phyloP scores from a whole-genome alignment of 2,888 invertebrate genomes.

The Macrosoma leucophasiata region DNA sequence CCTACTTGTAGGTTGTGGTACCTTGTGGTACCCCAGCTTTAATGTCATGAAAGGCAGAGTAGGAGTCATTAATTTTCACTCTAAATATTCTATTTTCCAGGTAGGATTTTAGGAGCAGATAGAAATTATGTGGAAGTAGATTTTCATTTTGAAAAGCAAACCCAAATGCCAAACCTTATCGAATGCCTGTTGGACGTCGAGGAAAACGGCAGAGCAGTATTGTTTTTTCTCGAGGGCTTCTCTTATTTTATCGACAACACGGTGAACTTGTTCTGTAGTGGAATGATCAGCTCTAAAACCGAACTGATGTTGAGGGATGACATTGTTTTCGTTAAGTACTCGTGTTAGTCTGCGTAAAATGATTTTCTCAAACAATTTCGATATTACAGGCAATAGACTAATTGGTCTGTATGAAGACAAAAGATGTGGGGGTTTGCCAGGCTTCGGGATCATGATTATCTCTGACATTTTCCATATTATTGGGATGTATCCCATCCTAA shows the following conservation, averaged over 20 bases:
- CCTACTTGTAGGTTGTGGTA: too few species aligned
- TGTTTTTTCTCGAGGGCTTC: slow-evolving; percentile 14
- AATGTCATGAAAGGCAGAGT: too few species aligned
- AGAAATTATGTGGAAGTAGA: slow-evolving; percentile 3
- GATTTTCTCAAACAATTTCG: too few species aligned
- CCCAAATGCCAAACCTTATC: slow-evolving; percentile 28
- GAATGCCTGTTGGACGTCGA: slow-evolving; percentile 27
- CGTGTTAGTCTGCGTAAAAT: too few species aligned
- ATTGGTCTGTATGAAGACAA: too few species aligned
- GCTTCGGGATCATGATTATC: slow-evolving; percentile 16
- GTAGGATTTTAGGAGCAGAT: too few species aligned
- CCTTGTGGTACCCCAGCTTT: too few species aligned
- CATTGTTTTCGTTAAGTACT: too few species aligned
- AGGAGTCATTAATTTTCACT: too few species aligned
- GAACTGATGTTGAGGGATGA: slow-evolving; percentile 20
- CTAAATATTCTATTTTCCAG: slow-evolving; percentile 6
- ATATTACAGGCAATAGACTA: too few species aligned
- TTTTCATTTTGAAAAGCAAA: slow-evolving; percentile 22
- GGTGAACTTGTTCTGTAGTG: slow-evolving; percentile 15
- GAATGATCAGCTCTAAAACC: slow-evolving; percentile 14
- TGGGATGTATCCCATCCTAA: slow-evolving; percentile 7
- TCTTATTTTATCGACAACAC: slow-evolving; percentile 10
- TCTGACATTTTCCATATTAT: slow-evolving; percentile 20
- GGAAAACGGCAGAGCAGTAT: too few species aligned
- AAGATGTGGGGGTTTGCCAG: slow-evolving; percentile 15